Percentiles rank a stretch among this genome's conserved stretches.
Conservation (phyloP, 2,797 vertebrate genomes). For the Lindbergichthys nudifrons region DNA sequence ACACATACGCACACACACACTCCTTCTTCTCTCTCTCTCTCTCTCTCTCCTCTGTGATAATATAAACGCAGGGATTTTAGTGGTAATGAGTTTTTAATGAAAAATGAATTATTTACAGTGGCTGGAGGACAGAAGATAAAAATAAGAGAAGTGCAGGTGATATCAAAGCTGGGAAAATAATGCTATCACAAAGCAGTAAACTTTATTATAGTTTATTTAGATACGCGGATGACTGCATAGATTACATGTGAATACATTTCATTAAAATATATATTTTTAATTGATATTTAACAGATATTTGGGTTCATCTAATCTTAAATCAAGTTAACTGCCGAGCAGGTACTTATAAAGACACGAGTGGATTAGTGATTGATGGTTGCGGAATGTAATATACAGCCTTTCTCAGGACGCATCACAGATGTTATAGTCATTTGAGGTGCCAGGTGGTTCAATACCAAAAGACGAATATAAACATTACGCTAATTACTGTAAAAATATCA, state of each 20-base stretch:
- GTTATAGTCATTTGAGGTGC: conserved; percentile 41
- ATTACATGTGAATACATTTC: conserved; percentile 24
- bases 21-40: conserved; percentile 26
- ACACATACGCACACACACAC: not conserved
- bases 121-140: conserved; percentile 68
- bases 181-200: conserved; percentile 25
- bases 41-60: conserved; percentile 62
- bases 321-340: conserved; percentile 36
- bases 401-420: conserved; percentile 39
- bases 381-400: conserved; percentile 21
- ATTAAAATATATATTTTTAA: conserved; percentile 13
- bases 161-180: conserved; percentile 57
- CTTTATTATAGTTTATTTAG: conserved; percentile 62
- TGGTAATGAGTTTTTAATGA: conserved; percentile 86
- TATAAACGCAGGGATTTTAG: conserved; percentile 80
- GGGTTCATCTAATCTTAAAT: conserved; percentile 20
- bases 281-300: conserved; percentile 18
- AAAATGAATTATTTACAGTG: conserved; percentile 84
- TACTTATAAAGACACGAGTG: conserved; percentile 20
- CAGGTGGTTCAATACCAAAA: conserved; percentile 30
- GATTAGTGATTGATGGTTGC: conserved; percentile 39
- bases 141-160: conserved; percentile 65
- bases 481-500: too few species aligned
- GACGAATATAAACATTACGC: too few species aligned
- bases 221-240: conserved; percentile 22